Evolutionary conservation across 2,113 vertebrate genomes (phyloP), one percentile per base, ranked within the genome.

Genomic region (Sinocyclocheilus anophthalmus): DNA sequence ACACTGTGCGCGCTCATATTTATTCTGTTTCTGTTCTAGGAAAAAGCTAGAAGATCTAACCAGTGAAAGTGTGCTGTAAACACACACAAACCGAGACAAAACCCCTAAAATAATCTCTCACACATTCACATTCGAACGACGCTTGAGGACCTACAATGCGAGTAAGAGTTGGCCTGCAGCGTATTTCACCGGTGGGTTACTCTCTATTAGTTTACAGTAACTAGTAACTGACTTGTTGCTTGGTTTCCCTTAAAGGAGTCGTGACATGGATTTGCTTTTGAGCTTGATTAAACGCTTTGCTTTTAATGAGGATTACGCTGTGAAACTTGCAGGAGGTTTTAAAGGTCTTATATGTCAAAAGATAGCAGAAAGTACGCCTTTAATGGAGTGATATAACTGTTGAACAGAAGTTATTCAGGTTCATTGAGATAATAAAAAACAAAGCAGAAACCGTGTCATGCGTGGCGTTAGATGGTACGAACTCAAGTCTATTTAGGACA

Each of bases 11-110:
- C 11, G 18, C 33, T 80, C 5, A 63, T 18, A 4, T 24, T 12
- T 6, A 13, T 16, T 79, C 55, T 80, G 22, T 24, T 26, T 65
- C 61, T 18, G 42, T 67, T 67, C 30, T 22, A 65, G 79, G 59
- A 81, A 65, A 81, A 67, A 48, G 37, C 42, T 67, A 65, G 59
- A 48, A 81, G 79, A 30, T 81, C 39, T 48, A 45, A 81, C 39
- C 59, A 67, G 39, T 81, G 59, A 81, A 67, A 30, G 7, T 6
- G 7, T 37, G 78, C n/a, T 24, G 57, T 63, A 81, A 81, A 65
- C 30, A 12, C 78, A 80, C 12, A 63, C 14, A 42, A 1, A 63
- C 3, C 3, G 0, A 37, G 14, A 55, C 16, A 57, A 48, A 78
- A 78, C 3, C 9, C 53, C 48, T 77, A 57, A 33, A 3, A 48